Conservation (phyloP, 2,113 vertebrate species). For the Phylloscopus trochiloides region DNA sequence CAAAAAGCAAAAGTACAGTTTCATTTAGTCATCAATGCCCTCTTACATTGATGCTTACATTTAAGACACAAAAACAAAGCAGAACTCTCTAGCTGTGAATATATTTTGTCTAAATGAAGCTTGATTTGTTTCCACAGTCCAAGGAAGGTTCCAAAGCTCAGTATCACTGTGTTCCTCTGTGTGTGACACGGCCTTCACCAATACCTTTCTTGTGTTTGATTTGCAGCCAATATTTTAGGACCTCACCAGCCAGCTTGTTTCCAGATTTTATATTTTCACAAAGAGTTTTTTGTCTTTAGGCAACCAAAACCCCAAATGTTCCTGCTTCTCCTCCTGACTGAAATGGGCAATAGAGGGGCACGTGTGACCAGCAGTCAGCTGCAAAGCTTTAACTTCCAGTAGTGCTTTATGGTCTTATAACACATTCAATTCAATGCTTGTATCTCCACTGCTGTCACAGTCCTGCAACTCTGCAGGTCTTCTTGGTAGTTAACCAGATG, state of each 20-base stretch:
- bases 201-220: conserved; percentile 49
- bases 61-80: neutral
- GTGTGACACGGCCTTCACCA: conserved; percentile 30
- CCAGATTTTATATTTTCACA: conserved; percentile 36
- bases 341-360: neutral
- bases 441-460: neutral
- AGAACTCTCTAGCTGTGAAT: neutral
- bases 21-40: neutral
- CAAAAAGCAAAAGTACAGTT: neutral
- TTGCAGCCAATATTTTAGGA: conserved; percentile 34
- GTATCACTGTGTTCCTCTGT: neutral
- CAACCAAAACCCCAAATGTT: neutral
- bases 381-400: neutral
- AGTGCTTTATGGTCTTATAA: neutral
- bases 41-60: neutral
- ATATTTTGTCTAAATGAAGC: conserved; percentile 45
- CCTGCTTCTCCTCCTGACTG: neutral
- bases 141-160: conserved; percentile 3
- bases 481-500: neutral
- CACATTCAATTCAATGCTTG: neutral
- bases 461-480: neutral
- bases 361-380: neutral
- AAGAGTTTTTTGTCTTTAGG: conserved; percentile 37
- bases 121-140: conserved; percentile 9
- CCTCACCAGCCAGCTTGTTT: neutral